These are phyloP conservation scores for Colinus virginianus DNA, from an alignment of 2,113 vertebrate species.

Conservation along the genomic window DNA sequence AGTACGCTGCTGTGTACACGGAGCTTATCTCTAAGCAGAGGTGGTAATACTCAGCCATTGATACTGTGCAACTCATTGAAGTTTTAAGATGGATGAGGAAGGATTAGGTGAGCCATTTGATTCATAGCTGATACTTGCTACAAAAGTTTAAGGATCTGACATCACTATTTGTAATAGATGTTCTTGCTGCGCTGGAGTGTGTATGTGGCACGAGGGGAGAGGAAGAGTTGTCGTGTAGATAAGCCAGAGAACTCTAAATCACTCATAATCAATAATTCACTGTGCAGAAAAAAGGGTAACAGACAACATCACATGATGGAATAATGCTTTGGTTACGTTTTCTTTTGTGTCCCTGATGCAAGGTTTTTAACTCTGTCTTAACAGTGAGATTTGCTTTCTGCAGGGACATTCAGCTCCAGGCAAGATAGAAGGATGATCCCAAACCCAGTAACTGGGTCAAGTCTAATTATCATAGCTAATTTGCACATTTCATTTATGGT, in stretches of 20 bases:
- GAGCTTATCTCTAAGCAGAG: conserved; percentile 24
- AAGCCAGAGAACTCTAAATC: conserved; percentile 31
- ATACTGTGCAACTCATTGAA: neutral
- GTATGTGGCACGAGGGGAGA: neutral
- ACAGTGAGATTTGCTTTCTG: conserved; percentile 30
- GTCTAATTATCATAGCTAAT: conserved; percentile 70
- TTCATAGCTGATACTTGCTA: neutral
- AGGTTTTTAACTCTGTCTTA: conserved; percentile 53
- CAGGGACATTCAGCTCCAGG: conserved; percentile 47
- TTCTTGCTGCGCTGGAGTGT: neutral
- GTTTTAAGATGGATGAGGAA: neutral
- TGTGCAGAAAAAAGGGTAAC: neutral
- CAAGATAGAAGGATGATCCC: conserved; percentile 56
- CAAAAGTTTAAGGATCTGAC: conserved; percentile 36
- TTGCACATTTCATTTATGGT: conserved; percentile 46
- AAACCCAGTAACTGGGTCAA: conserved; percentile 67
- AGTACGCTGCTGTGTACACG: neutral
- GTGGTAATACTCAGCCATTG: conserved; percentile 3
- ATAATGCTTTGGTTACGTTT: conserved; percentile 20
- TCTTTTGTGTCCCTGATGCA: conserved; percentile 12
- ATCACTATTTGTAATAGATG: conserved; percentile 31
- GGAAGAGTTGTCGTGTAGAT: conserved; percentile 2
- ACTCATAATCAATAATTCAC: conserved; percentile 54
- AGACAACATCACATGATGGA: conserved; percentile 16
- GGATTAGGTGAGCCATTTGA: neutral